A percentile compares a stretch with the other conserved stretches of the same genome.
These are phyloP conservation scores for Nansenia antarctica DNA, from an alignment of 2,113 vertebrate genomes.

Conservation along the genomic window DNA sequence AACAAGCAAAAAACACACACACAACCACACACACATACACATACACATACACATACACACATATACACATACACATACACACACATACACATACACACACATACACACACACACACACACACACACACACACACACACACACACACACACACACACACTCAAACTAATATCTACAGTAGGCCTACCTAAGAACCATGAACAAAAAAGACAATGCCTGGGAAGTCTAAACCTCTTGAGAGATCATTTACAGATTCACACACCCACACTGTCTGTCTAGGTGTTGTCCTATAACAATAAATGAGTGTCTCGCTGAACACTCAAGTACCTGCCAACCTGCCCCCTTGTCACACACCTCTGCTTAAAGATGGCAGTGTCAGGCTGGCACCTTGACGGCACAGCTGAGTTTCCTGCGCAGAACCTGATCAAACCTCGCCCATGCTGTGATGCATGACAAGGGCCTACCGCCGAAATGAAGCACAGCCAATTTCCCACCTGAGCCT, in stretches of 20 bases:
- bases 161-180: too few species aligned
- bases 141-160: not conserved
- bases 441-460: conserved; percentile 28
- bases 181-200: too few species aligned
- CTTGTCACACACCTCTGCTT: conserved; percentile 32
- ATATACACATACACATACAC: not conserved
- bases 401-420: conserved; percentile 12
- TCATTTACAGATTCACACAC: conserved; percentile 50
- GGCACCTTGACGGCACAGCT: not conserved
- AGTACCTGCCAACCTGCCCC: conserved; percentile 18
- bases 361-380: conserved; percentile 26
- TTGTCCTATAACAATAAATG: conserved; percentile 47
- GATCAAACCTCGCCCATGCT: conserved; percentile 25
- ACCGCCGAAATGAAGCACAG: conserved; percentile 12
- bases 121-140: too few species aligned
- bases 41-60: not conserved
- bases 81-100: too few species aligned
- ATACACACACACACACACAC: too few species aligned
- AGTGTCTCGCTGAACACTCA: conserved; percentile 11
- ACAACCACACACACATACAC: not conserved
- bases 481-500: conserved; percentile 14
- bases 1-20: conserved; percentile 1
- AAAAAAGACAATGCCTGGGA: conserved; percentile 35
- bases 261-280: conserved; percentile 20
- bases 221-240: conserved; percentile 34